Evolutionary conservation across 2,888 invertebrate genomes (phyloP).

Genomic region (Corythucha ciliata): DNA sequence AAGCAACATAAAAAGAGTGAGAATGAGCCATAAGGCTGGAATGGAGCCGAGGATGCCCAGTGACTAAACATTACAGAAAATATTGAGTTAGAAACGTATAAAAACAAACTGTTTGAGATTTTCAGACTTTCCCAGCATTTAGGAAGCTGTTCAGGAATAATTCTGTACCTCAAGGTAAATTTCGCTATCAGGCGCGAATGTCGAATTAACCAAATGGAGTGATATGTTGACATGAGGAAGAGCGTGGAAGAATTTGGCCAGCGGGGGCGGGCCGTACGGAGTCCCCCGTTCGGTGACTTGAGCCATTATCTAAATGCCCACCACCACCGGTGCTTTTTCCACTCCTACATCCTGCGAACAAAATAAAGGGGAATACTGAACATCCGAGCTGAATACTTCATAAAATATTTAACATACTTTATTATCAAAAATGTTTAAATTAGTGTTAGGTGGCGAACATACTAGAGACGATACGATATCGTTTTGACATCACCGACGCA

Average conservation of each 20-base stretch:
- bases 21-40: constrained; percentile 86
- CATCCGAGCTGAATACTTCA: too few relatives aligned
- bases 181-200: constrained; percentile 81
- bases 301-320: constrained; percentile 30
- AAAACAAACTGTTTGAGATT: constrained; percentile 22
- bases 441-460: too few relatives aligned
- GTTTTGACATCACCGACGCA: too few relatives aligned
- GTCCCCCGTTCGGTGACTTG: constrained; percentile 34
- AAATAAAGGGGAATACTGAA: too few relatives aligned
- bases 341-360: too few relatives aligned
- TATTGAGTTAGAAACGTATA: constrained; percentile 42
- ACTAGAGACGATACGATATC: too few relatives aligned
- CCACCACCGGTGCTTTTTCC: too few relatives aligned
- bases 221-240: constrained; percentile 89
- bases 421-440: too few relatives aligned
- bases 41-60: constrained; percentile 86
- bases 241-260: constrained; percentile 77
- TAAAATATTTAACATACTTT: too few relatives aligned
- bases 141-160: neutral
- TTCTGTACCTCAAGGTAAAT: constrained; percentile 76
- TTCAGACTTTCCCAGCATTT: neutral
- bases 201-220: constrained; percentile 79
- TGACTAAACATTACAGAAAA: too few relatives aligned
- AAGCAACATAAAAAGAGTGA: constrained; percentile 78
- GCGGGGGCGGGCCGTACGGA: constrained; percentile 71